Conservation (phyloP, 2,888 invertebrate species). For the Orchesellides sinensis region DNA sequence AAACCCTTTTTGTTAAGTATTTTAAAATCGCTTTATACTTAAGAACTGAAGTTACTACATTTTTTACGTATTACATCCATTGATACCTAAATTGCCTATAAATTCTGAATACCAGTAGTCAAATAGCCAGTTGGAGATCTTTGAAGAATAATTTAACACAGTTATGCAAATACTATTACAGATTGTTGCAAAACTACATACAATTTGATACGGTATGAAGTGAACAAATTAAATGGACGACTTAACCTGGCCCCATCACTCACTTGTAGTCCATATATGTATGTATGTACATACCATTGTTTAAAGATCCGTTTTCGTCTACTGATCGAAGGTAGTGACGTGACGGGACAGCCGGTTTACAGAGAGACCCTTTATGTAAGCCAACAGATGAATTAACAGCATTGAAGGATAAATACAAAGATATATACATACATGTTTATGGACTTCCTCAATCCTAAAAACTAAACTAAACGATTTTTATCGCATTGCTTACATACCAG, state of each 20-base stretch:
- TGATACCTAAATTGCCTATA: neutral
- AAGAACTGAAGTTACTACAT: too few relatives aligned
- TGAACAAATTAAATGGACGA: constrained; percentile 50
- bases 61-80: too few relatives aligned
- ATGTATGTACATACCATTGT: neutral
- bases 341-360: constrained; percentile 1
- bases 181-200: constrained; percentile 10
- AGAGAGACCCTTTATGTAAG: constrained; percentile 6
- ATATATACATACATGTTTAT: too few relatives aligned
- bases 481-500: too few relatives aligned
- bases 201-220: constrained; percentile 6
- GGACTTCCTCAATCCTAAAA: too few relatives aligned
- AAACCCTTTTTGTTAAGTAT: too few relatives aligned
- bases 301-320: neutral
- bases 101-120: constrained; percentile 6
- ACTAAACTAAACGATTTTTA: too few relatives aligned
- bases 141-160: neutral
- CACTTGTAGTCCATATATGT: too few relatives aligned
- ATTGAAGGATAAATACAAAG: too few relatives aligned
- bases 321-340: neutral
- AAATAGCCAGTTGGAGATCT: constrained; percentile 21
- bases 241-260: constrained; percentile 29
- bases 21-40: too few relatives aligned
- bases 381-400: too few relatives aligned
- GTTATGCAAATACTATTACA: constrained; percentile 53